A percentile compares a stretch with the other conserved stretches of the same genome.
Evolutionary conservation across 30 jellyfish, hydroid and myxozoan genomes (phyloP).

Genomic region (Clytia hemisphaerica): DNA sequence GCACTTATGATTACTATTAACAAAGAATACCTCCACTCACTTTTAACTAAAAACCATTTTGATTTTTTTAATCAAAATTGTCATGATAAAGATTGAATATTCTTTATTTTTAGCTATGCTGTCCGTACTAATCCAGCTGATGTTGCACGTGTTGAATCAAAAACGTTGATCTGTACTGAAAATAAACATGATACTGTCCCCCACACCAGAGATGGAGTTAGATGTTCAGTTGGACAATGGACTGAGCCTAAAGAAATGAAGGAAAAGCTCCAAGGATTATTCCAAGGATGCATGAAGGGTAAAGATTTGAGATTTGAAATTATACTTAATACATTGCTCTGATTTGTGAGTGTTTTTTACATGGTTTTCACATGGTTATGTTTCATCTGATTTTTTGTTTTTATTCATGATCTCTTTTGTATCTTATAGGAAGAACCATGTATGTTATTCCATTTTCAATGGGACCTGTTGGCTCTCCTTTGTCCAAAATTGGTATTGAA

Average conservation of each 20-base stretch:
- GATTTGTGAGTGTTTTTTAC: too few relatives aligned
- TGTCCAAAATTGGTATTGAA: slow-evolving; percentile 86
- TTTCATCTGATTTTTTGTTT: too few relatives aligned
- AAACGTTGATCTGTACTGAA: slow-evolving; percentile 14
- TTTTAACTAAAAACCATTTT: too few relatives aligned
- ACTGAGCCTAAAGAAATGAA: slow-evolving; percentile 10
- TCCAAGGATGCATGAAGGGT: slow-evolving; percentile 37
- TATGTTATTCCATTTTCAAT: slow-evolving; percentile 89
- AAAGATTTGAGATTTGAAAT: too few relatives aligned
- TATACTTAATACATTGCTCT: too few relatives aligned
- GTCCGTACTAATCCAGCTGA: slow-evolving; percentile 32
- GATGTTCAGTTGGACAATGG: slow-evolving; percentile 19
- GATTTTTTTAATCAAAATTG: too few relatives aligned
- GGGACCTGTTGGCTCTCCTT: slow-evolving; percentile 99
- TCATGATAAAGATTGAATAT: too few relatives aligned
- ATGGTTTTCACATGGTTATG: too few relatives aligned
- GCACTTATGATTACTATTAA: too few relatives aligned
- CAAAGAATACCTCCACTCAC: too few relatives aligned
- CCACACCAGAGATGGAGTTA: neutral
- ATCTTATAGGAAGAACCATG: slow-evolving; percentile 93
- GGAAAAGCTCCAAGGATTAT: neutral
- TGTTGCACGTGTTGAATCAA: slow-evolving; percentile 31
- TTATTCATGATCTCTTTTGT: too few relatives aligned
- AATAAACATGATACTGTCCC: slow-evolving; percentile 2
- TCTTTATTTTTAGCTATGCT: neutral